Conservation (phyloP, 1,140 invertebrate genomes). For the Drosophila parabipectinata region DNA sequence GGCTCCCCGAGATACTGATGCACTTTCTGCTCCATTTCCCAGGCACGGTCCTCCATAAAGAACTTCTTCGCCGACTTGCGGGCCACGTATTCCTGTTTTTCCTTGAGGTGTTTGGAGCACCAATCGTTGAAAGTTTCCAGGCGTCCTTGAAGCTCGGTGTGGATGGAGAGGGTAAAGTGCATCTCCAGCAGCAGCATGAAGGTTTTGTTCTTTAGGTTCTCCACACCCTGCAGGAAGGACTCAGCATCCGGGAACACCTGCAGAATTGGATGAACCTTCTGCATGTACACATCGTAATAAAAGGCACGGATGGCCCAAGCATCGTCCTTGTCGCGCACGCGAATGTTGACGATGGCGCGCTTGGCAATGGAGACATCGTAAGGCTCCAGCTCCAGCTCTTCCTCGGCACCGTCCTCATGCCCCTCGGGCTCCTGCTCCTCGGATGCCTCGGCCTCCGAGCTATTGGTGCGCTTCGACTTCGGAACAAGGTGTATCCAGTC, state of each 20-base stretch:
- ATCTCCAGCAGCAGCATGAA: slow-evolving; percentile 77
- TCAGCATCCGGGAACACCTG: slow-evolving; percentile 71
- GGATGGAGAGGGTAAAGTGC: slow-evolving; percentile 72
- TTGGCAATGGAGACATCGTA: slow-evolving; percentile 68
- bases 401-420: not conserved
- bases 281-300: slow-evolving; percentile 73
- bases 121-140: slow-evolving; percentile 72
- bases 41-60: slow-evolving; percentile 77
- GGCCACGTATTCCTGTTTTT: slow-evolving; percentile 73
- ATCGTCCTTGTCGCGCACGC: slow-evolving; percentile 74
- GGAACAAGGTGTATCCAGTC: slow-evolving; percentile 78
- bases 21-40: slow-evolving; percentile 57
- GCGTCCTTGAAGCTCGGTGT: slow-evolving; percentile 68
- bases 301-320: slow-evolving; percentile 79
- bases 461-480: not conserved
- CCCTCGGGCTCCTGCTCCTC: slow-evolving; percentile 7
- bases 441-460: not conserved
- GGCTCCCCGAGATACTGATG: slow-evolving; percentile 47
- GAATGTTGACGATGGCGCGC: slow-evolving; percentile 70
- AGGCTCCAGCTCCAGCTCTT: slow-evolving; percentile 24
- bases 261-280: slow-evolving; percentile 67
- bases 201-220: slow-evolving; percentile 72
- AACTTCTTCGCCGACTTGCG: slow-evolving; percentile 77
- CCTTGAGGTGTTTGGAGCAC: slow-evolving; percentile 66
- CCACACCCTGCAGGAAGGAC: slow-evolving; percentile 63